Evolutionary conservation across 2,797 vertebrate genomes (phyloP).

Genomic region (Peromyscus melanophrys): DNA sequence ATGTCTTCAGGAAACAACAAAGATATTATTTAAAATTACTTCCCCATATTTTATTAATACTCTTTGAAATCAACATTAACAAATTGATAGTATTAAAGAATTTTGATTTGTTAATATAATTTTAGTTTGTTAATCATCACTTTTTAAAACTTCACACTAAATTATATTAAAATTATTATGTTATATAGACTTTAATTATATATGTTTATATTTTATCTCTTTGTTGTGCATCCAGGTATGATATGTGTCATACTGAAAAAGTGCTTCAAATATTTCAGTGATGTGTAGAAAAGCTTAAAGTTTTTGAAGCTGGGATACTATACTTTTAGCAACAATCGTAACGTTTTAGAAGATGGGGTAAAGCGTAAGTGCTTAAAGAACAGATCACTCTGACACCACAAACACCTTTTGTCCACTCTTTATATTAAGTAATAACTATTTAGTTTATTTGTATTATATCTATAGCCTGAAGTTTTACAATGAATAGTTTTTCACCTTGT

Average conservation of each 20-base stretch:
- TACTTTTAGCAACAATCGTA: constrained; percentile 11
- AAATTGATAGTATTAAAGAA: constrained; percentile 1
- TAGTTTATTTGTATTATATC: constrained; percentile 35
- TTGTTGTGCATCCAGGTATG: background rate
- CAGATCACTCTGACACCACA: background rate
- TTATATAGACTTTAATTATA: background rate
- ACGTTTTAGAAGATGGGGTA: background rate
- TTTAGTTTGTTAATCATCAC: constrained; percentile 35
- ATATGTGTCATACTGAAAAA: background rate
- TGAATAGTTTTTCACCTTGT: background rate
- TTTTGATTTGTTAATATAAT: constrained; percentile 12
- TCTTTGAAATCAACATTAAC: constrained; percentile 16
- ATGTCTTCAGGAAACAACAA: constrained; percentile 21
- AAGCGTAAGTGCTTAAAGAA: background rate
- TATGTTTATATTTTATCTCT: background rate
- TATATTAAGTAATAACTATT: background rate
- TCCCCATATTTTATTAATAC: constrained; percentile 36
- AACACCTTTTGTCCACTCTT: background rate
- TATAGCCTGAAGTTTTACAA: background rate
- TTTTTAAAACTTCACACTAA: constrained; percentile 46
- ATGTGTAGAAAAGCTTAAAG: background rate
- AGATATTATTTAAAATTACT: background rate
- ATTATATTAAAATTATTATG: constrained; percentile 38
- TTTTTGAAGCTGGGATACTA: background rate
- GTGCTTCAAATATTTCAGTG: constrained; percentile 25